These are phyloP conservation scores for Anguilla marmorata DNA, from an alignment of 2,797 vertebrate species.

Conservation along the genomic window DNA sequence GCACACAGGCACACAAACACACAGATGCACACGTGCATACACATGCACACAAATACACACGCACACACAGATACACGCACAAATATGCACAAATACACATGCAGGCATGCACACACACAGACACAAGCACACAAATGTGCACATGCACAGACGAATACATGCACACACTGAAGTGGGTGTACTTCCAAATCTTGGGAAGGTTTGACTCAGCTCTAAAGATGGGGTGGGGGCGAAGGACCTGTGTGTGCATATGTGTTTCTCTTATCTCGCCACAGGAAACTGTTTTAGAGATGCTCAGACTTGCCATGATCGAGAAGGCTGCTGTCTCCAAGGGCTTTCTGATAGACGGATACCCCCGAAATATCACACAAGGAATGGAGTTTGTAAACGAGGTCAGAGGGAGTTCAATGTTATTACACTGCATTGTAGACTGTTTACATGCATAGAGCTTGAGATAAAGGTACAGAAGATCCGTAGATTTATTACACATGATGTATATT, in stretches of 20 bases:
- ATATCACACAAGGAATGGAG: constrained; percentile 94
- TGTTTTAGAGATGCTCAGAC: constrained; percentile 93
- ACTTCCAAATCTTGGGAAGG: not conserved
- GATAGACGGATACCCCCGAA: constrained; percentile 94
- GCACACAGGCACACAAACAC: not conserved
- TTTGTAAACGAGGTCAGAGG: constrained; percentile 90
- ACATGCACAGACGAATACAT: too few species aligned
- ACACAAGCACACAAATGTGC: not conserved
- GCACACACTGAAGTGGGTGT: not conserved
- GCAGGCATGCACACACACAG: too few species aligned
- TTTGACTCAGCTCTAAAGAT: not conserved
- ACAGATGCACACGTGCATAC: not conserved
- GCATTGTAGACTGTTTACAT: not conserved
- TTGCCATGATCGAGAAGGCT: constrained; percentile 92
- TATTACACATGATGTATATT: not conserved
- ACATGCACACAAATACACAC: not conserved
- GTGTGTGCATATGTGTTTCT: not conserved
- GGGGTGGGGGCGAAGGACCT: too few species aligned
- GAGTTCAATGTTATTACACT: not conserved
- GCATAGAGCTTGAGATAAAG: constrained; percentile 71
- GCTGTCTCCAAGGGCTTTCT: constrained; percentile 90
- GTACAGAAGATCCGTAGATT: not conserved
- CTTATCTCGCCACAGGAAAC: constrained; percentile 78
- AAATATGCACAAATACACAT: not conserved
- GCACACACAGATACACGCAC: not conserved